These are phyloP conservation scores for Ferrisia virgata DNA, from an alignment of 2,888 invertebrate species.

Conservation along the genomic window DNA sequence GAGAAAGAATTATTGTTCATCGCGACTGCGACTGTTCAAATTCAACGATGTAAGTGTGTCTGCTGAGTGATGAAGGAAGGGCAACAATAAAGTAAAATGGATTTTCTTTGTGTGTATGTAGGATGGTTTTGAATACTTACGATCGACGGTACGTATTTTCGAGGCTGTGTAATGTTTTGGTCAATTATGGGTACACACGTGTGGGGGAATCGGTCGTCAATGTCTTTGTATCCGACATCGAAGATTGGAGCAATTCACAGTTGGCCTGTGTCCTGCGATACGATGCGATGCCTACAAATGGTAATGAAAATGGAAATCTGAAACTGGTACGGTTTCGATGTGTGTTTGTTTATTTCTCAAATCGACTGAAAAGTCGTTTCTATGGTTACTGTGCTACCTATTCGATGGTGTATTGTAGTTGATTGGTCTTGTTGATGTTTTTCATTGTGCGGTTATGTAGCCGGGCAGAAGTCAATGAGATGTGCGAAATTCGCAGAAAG, in stretches of 20 bases:
- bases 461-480: not conserved
- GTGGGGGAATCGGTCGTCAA: not conserved
- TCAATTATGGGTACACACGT: conserved; percentile 5
- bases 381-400: not conserved
- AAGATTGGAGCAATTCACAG: no score
- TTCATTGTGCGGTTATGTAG: not conserved
- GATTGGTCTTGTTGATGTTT: not conserved
- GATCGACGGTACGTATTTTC: not conserved
- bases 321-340: not conserved
- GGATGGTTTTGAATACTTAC: not conserved
- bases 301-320: not conserved
- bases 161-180: not conserved
- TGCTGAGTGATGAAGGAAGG: not conserved
- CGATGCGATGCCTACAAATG: not conserved
- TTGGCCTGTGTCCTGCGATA: no score
- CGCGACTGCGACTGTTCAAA: not conserved
- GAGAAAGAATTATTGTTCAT: conserved; percentile 24
- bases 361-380: conserved; percentile 9
- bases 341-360: not conserved
- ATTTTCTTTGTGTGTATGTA: not conserved
- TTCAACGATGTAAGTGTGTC: conserved; percentile 22
- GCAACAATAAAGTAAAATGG: not conserved
- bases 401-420: not conserved
- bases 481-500: not conserved
- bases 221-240: not conserved